These are phyloP conservation scores for Phyllotreta striolata DNA, from an alignment of 2,888 invertebrate species.

Conservation along the genomic window DNA sequence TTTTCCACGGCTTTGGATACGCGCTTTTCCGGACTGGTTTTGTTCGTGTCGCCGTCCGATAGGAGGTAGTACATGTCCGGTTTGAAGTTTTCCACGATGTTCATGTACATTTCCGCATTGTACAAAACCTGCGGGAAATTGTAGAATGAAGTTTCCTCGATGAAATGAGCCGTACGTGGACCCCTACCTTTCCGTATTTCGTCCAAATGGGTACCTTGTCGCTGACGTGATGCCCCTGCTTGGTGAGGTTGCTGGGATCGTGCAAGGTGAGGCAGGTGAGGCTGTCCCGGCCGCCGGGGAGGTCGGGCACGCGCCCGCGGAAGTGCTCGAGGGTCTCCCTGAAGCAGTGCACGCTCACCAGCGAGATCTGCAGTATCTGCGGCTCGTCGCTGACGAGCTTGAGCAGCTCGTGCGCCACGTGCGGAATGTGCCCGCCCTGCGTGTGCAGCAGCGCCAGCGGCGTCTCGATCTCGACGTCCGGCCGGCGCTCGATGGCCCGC, in stretches of 20 bases:
- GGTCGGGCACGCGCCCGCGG: constrained; percentile 72
- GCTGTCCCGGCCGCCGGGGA: constrained; percentile 67
- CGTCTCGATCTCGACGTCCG: constrained; percentile 70
- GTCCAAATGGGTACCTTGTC: constrained; percentile 80
- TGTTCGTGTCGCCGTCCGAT: constrained; percentile 79
- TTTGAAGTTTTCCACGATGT: constrained; percentile 76
- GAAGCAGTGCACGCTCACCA: constrained; percentile 70
- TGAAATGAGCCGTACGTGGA: too few species aligned
- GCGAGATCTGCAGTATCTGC: constrained; percentile 74
- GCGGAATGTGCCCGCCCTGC: constrained; percentile 83
- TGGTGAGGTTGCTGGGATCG: constrained; percentile 73
- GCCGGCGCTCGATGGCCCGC: constrained; percentile 67
- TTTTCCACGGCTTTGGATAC: constrained; percentile 75
- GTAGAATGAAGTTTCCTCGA: neutral
- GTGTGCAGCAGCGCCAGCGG: constrained; percentile 80
- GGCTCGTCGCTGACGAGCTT: constrained; percentile 68
- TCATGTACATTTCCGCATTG: constrained; percentile 74
- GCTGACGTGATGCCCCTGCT: constrained; percentile 76
- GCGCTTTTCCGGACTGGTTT: constrained; percentile 74
- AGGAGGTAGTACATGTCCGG: constrained; percentile 85
- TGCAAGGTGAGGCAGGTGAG: constrained; percentile 68
- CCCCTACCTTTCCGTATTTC: constrained; percentile 70
- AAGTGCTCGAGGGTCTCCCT: constrained; percentile 70
- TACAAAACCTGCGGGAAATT: constrained; percentile 63
- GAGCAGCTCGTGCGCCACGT: constrained; percentile 80